These are phyloP conservation scores for Forbesichthys agassizii DNA, from an alignment of 2,113 vertebrate species.

Conservation along the genomic window DNA sequence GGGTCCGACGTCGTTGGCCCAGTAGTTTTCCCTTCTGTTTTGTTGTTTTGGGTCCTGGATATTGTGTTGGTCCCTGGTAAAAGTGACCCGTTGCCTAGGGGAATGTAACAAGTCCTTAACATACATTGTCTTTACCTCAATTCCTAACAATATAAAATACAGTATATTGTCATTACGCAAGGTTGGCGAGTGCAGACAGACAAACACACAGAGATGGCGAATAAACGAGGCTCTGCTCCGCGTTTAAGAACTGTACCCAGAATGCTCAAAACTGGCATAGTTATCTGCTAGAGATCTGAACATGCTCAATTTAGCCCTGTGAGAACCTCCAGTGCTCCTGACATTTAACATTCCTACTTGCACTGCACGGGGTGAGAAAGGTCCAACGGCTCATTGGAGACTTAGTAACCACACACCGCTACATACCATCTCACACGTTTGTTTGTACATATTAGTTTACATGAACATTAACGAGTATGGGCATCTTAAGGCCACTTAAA, in stretches of 20 bases:
- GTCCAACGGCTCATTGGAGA: conserved; percentile 16
- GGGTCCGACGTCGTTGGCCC: too few species aligned
- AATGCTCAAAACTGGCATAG: conserved; percentile 30
- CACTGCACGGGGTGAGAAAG: conserved; percentile 9
- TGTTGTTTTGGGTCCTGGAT: too few species aligned
- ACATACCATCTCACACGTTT: conserved; percentile 10
- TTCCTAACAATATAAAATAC: too few species aligned
- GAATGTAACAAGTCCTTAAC: too few species aligned
- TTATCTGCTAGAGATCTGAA: conserved; percentile 20
- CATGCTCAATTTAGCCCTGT: conserved; percentile 7
- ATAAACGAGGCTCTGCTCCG: too few species aligned
- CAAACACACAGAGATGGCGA: too few species aligned
- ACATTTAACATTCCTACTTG: conserved; percentile 20
- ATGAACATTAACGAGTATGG: neutral
- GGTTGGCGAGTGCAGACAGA: too few species aligned
- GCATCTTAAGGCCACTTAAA: neutral
- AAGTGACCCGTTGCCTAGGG: too few species aligned
- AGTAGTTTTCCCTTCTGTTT: too few species aligned
- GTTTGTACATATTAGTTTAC: conserved; percentile 19
- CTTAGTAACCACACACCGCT: conserved; percentile 4
- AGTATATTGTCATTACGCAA: too few species aligned
- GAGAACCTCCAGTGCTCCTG: conserved; percentile 28
- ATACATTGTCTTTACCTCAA: too few species aligned
- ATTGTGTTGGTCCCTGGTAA: too few species aligned
- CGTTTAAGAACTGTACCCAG: conserved; percentile 22